Base-by-base conservation (phyloP, 2,888 invertebrate genomes). In the Tachystola acroxantha region DNA sequence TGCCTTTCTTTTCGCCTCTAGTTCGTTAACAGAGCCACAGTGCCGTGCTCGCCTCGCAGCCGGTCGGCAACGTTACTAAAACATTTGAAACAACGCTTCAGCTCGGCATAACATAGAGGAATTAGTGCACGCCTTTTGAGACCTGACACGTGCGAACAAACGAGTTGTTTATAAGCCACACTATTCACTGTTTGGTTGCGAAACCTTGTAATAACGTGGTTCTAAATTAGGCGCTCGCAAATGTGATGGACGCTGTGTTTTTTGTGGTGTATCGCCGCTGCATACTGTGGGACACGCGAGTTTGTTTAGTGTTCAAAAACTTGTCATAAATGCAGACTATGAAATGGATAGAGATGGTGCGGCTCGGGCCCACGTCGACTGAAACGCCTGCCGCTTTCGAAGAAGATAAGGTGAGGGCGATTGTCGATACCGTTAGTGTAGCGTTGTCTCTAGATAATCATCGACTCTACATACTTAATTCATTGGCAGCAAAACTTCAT, bases 261-360 rank as follows among this genome's bases (percentile, higher is more conserved):
- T 60, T 64, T 62, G 55, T 58, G 61, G 55, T 59, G 60, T 63
- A 65, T 53, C 51, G 44, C 43, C 39, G 53, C 36, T 40, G 39
- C 48, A 45, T 45, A 41, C 41, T 32, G 43, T 28, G 9, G 27
- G 36, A 26, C 29, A 34, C 34, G 38, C 35, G 34, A 36, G 14
- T 7, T 9, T 30, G 37, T 36, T 13, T 39, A 33, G 35, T 37
- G 40, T 7, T 16, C 29, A 42, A 19, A 3, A 7, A 16, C 50
- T 51, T 43, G 37, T 46, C 32, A 28, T 58, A 63, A 59, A 85
- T 84, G 82, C 80, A 82, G 65, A 74, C 81, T 57, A 75, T 84
- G 63, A 84, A 82, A 64, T 84, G 77, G 75, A 81, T 82, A 67
- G 85, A 84, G 54, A 82, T 85, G 85, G 82, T 84, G 59, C 73